Conservation (phyloP, 2,113 vertebrate genomes). For the Lethenteron reissneri region DNA sequence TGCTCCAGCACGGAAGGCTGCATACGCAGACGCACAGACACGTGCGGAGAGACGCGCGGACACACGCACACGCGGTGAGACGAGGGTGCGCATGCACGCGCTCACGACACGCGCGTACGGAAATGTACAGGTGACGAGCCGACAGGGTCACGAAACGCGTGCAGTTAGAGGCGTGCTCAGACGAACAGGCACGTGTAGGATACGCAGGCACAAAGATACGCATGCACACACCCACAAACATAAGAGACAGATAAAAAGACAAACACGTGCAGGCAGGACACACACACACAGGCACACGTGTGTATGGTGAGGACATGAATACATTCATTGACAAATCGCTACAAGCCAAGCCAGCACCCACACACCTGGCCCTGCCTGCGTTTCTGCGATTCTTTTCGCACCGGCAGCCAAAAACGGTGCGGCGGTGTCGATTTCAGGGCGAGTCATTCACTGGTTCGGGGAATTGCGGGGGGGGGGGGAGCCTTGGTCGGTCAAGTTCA, state of each 20-base stretch:
- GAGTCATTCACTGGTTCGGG: too few species aligned
- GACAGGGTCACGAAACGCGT: too few species aligned
- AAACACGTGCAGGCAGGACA: neutral
- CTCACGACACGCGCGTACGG: too few species aligned
- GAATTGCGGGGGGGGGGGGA: too few species aligned
- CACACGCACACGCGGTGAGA: neutral
- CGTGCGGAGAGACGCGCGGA: neutral
- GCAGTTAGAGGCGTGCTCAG: too few species aligned
- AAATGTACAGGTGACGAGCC: too few species aligned
- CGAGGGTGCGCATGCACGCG: too few species aligned
- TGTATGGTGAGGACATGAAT: too few species aligned
- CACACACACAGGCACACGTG: neutral
- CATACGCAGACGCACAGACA: neutral
- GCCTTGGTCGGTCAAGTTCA: too few species aligned
- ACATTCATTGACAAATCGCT: neutral
- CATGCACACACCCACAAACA: neutral
- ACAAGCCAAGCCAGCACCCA: neutral
- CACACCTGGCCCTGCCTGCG: neutral
- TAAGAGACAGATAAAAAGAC: neutral
- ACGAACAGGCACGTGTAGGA: neutral
- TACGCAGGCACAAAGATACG: neutral
- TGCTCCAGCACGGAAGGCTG: neutral
- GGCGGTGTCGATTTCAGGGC: neutral
- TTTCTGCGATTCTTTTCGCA: neutral
- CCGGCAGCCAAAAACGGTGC: slow-evolving; percentile 12